phyloP scores from a whole-genome alignment of 1,140 invertebrate species.

The Pachypsylla venusta region DNA sequence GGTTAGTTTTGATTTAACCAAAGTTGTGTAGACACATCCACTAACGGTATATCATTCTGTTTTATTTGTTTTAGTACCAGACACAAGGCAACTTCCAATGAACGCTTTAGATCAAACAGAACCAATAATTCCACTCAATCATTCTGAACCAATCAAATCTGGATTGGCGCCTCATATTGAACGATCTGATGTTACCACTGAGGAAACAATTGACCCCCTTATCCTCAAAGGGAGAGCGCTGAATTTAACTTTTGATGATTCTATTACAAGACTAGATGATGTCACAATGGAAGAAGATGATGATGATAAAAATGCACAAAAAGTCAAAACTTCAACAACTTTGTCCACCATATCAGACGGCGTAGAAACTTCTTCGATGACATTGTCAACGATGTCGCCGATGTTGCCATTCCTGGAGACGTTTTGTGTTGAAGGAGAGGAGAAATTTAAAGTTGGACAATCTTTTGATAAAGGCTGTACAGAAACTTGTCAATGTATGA shows the following conservation, averaged over 20 bases:
- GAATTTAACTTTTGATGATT: slow-evolving; percentile 28
- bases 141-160: too few species aligned
- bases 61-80: too few species aligned
- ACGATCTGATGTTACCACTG: too few species aligned
- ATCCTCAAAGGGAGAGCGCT: slow-evolving; percentile 27
- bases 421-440: neutral
- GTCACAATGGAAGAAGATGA: slow-evolving; percentile 50
- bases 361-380: slow-evolving; percentile 25
- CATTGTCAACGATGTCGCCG: slow-evolving; percentile 22
- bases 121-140: too few species aligned
- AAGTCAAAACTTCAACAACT: neutral
- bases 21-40: too few species aligned
- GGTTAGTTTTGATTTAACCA: too few species aligned
- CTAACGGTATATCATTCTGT: too few species aligned
- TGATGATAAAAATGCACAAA: slow-evolving; percentile 33
- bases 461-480: slow-evolving; percentile 49
- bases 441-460: slow-evolving; percentile 38
- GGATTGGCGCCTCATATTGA: too few species aligned
- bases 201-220: too few species aligned
- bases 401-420: slow-evolving; percentile 25
- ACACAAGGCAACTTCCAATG: too few species aligned
- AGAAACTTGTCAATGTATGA: slow-evolving; percentile 47
- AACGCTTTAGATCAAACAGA: too few species aligned
- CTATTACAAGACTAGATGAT: slow-evolving; percentile 37
- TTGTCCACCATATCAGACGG: slow-evolving; percentile 23